phyloP scores from a whole-genome alignment of 2,888 invertebrate genomes.

The Scaptomyza cyrtandrae region DNA sequence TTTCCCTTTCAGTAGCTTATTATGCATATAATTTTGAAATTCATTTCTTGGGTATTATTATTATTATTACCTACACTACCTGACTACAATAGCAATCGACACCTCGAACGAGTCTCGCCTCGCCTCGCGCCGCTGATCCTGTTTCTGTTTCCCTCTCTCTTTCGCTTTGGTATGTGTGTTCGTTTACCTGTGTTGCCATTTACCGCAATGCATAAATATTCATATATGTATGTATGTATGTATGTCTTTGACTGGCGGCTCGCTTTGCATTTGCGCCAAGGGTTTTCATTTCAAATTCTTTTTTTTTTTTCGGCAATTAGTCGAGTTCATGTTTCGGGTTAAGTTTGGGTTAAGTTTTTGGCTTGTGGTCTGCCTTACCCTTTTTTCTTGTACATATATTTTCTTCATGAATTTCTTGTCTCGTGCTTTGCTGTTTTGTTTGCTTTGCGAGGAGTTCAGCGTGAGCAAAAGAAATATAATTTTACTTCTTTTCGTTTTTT shows the following conservation, averaged over 20 bases:
- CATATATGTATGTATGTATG: neutral
- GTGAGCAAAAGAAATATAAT: neutral
- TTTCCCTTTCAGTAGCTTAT: conserved; percentile 40
- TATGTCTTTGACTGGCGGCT: conserved; percentile 9
- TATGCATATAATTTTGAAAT: conserved; percentile 58
- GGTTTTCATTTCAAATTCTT: conserved; percentile 57
- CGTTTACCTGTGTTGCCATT: conserved; percentile 49
- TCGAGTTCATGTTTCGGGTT: conserved; percentile 66
- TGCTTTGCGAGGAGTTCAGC: conserved; percentile 1
- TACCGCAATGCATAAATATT: conserved; percentile 56
- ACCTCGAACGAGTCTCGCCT: conserved; percentile 23
- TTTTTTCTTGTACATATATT: conserved; percentile 12
- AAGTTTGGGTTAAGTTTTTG: conserved; percentile 54
- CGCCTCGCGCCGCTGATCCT: conserved; percentile 17
- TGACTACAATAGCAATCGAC: conserved; percentile 45
- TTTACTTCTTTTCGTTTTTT: neutral
- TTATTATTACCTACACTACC: conserved; percentile 41
- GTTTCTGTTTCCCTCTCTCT: neutral
- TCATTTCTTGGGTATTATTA: conserved; percentile 26
- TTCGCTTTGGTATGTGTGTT: neutral
- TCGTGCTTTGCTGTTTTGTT: conserved; percentile 23
- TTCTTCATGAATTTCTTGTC: conserved; percentile 4
- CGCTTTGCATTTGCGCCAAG: conserved; percentile 9
- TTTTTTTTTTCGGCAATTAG: conserved; percentile 66
- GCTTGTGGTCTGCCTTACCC: conserved; percentile 35